These are phyloP conservation scores for Agrypnus murinus DNA, from an alignment of 2,888 invertebrate genomes.

Conservation along the genomic window DNA sequence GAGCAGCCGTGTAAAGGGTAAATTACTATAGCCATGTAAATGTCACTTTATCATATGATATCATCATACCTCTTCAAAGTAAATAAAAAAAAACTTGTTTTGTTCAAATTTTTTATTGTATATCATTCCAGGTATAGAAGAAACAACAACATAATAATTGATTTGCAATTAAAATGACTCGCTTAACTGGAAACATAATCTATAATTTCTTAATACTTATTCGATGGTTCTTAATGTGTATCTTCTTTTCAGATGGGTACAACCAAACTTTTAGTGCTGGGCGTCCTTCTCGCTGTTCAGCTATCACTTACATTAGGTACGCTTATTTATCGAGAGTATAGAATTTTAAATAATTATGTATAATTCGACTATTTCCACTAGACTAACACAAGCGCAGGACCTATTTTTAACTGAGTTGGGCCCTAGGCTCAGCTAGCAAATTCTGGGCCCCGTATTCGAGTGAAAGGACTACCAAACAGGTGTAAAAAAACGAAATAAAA, in stretches of 20 bases:
- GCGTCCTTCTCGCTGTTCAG: conserved; percentile 36
- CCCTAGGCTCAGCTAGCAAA: conserved; percentile 64
- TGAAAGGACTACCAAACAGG: too few relatives aligned
- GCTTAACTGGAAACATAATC: neutral
- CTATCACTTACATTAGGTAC: conserved; percentile 35
- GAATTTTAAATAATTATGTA: conserved; percentile 24
- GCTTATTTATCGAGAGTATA: conserved; percentile 40
- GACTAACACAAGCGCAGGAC: too few relatives aligned
- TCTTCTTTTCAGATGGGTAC: conserved; percentile 45
- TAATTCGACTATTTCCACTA: too few relatives aligned
- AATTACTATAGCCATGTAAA: too few relatives aligned
- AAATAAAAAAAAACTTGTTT: neutral
- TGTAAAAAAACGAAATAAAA: too few relatives aligned
- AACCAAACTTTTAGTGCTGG: conserved; percentile 13
- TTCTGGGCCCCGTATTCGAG: too few relatives aligned
- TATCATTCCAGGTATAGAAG: neutral
- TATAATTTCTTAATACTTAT: too few relatives aligned
- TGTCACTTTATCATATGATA: too few relatives aligned
- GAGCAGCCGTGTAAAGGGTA: too few relatives aligned
- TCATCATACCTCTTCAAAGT: too few relatives aligned
- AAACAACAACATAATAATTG: neutral
- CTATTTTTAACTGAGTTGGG: too few relatives aligned
- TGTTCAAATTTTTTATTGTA: neutral
- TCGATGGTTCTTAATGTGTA: neutral
- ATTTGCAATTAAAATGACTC: neutral